Evolutionary conservation across 2,797 vertebrate genomes (phyloP), one percentile per base, ranked within the genome.

Genomic region (Rhinella marina): DNA sequence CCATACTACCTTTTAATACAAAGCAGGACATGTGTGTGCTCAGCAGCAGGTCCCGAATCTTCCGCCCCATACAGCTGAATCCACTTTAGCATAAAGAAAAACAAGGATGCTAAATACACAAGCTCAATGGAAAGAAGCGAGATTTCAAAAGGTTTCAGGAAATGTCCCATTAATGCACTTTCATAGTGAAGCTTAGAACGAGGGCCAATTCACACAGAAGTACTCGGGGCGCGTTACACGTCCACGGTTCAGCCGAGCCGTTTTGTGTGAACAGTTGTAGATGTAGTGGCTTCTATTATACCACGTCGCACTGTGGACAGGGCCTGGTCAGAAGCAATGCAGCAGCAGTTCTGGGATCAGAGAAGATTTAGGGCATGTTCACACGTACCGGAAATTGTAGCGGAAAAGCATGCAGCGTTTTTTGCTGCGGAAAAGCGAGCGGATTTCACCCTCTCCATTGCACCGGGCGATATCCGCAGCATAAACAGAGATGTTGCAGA

Each of bases 71-170:
- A 96, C 96, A 97, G 97, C 95, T 97, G 97, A 97, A 96, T 98
- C 97, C 98, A 98, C 98, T 99, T 99, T 96, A 99, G 98, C 97
- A 99, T 98, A 98, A 98, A 99, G 95, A 97, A 98, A 99, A 97
- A 99, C 96, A 99, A 97, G 95, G 97, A 96, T 95, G 96, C 98
- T 98, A 98, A 97, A 99, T 99, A 94, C 96, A 96, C 96, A 95
- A 93, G 92, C 96, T 96, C 96, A 97, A 95, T 90, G 94, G 92
- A 91, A 95, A 95, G 92, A 89, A 95, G 96, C 93, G 96, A 94
- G 86, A 94, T 97, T 98, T 98, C 97, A 99, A 96, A 98, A 98
- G 97, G 97, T 98, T 97, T 91, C 90, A 3, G 8, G 41, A 76
- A 2, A 13, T 70, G 7, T 16, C 0, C 11, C 11, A 76, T 16